Evolutionary conservation across 2,113 vertebrate genomes (phyloP).

Genomic region (Procavia capensis): DNA sequence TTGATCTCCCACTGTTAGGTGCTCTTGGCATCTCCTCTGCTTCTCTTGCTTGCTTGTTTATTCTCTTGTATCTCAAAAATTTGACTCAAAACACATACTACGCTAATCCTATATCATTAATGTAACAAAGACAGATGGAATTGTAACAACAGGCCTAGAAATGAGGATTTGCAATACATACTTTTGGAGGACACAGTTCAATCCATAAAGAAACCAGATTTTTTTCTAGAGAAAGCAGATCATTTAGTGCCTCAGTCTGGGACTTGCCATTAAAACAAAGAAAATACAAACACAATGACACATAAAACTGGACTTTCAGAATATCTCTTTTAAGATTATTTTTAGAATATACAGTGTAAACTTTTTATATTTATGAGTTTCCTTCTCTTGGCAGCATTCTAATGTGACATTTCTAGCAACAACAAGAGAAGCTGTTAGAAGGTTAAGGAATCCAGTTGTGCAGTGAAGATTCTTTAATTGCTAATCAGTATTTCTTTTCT

Average conservation of each 20-base stretch:
- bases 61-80: no score
- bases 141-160: no score
- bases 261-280: neutral
- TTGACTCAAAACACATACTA: no score
- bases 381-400: neutral
- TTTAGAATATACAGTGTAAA: slow-evolving; percentile 6
- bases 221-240: neutral
- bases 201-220: no score
- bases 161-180: no score
- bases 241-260: neutral
- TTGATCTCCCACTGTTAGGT: no score
- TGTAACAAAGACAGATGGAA: no score
- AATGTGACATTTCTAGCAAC: neutral
- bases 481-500: slow-evolving; percentile 81
- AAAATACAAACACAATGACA: neutral
- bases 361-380: neutral
- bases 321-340: slow-evolving; percentile 6
- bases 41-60: no score
- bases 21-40: no score
- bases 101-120: no score
- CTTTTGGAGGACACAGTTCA: no score
- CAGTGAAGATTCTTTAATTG: neutral
- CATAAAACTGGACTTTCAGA: neutral
- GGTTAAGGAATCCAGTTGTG: neutral
- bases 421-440: neutral